A percentile compares a stretch with the other conserved stretches of the same genome.
phyloP scores from a whole-genome alignment of 2,888 invertebrate genomes.

The Tetrapedia diversipes region DNA sequence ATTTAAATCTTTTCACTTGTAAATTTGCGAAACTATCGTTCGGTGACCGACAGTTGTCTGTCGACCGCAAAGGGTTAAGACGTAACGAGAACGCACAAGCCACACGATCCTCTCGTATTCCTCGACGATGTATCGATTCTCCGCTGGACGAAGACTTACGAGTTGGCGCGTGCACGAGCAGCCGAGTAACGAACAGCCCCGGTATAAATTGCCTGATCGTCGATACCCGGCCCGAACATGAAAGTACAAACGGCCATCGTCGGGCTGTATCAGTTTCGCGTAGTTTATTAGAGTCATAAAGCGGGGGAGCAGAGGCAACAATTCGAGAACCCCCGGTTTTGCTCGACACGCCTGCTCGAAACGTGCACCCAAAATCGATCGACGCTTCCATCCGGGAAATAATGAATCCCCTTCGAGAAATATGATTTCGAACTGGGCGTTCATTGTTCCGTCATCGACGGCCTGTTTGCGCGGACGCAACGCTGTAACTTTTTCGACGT shows the following conservation, averaged over 20 bases:
- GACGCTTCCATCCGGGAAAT: background rate
- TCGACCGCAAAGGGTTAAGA: conserved; percentile 37
- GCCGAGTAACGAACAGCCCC: conserved; percentile 52
- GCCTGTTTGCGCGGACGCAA: background rate
- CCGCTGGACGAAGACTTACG: conserved; percentile 47
- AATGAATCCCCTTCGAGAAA: conserved; percentile 15
- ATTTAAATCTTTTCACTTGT: too few relatives aligned
- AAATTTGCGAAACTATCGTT: background rate
- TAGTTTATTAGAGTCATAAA: conserved; percentile 66
- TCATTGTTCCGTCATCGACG: background rate
- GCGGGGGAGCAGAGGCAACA: conserved; percentile 40
- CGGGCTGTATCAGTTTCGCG: conserved; percentile 62
- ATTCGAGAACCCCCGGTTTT: conserved; percentile 48
- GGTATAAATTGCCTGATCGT: conserved; percentile 64
- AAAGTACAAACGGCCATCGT: conserved; percentile 65
- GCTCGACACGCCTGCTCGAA: background rate
- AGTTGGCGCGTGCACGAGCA: conserved; percentile 41
- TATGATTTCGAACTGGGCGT: conserved; percentile 10
- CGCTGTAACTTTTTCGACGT: conserved; percentile 47
- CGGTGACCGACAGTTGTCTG: background rate
- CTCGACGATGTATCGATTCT: conserved; percentile 57
- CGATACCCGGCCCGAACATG: conserved; percentile 58
- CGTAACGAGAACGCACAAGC: conserved; percentile 12
- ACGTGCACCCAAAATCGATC: conserved; percentile 1
- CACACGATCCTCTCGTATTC: conserved; percentile 46